Evolutionary conservation across 2,888 invertebrate species (phyloP).

Genomic region (Drosophila neonasuta): DNA sequence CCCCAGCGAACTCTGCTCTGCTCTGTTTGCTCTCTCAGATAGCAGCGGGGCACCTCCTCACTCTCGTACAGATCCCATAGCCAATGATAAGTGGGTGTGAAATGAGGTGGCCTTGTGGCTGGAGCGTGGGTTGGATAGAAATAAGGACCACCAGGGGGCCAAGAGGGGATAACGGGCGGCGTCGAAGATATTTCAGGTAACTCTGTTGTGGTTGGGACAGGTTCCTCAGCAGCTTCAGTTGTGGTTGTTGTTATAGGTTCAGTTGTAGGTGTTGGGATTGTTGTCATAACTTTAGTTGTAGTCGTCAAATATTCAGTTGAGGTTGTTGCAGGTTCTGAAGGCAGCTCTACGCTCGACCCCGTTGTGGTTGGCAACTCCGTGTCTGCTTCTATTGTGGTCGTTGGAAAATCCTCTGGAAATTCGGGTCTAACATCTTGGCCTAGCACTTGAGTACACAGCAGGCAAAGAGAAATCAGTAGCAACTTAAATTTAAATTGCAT

Average conservation of each 20-base stretch:
- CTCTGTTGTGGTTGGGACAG: constrained; percentile 11
- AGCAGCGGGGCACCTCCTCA: constrained; percentile 45
- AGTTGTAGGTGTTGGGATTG: neutral
- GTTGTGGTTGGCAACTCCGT: neutral
- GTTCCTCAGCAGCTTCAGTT: neutral
- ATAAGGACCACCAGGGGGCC: neutral
- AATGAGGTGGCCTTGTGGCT: constrained; percentile 21
- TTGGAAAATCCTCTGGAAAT: constrained; percentile 56
- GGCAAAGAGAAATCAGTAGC: constrained; percentile 21
- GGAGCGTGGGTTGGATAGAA: constrained; percentile 18
- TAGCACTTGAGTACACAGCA: constrained; percentile 30
- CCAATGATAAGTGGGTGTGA: constrained; percentile 23
- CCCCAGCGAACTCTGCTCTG: constrained; percentile 26
- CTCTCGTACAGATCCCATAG: constrained; percentile 27
- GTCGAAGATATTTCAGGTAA: constrained; percentile 6
- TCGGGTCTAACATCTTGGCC: constrained; percentile 70
- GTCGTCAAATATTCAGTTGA: constrained; percentile 5
- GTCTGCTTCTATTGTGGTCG: constrained; percentile 23
- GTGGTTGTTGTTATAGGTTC: constrained; percentile 9
- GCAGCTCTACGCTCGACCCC: constrained; percentile 11
- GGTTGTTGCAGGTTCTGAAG: neutral
- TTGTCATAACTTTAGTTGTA: constrained; percentile 9
- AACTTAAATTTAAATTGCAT: constrained; percentile 28
- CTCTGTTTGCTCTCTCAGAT: constrained; percentile 62
- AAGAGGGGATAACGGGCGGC: neutral